Evolutionary conservation across 2,888 invertebrate species (phyloP), one percentile per base, ranked within the genome.

Genomic region (Syrphus vitripennis): DNA sequence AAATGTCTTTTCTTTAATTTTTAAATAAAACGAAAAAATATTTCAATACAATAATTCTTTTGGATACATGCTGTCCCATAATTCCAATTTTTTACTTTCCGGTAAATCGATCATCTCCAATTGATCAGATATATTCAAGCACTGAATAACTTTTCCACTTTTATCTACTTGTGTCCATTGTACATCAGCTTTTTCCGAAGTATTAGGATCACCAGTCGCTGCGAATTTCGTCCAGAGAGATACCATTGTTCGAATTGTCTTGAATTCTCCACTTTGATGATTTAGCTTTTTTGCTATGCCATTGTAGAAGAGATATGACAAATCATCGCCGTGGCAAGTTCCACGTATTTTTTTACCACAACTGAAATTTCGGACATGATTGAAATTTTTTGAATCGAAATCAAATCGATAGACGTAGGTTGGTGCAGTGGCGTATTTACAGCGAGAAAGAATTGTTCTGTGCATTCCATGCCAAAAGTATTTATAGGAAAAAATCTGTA

Each of bases 391-490:
- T 2, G 92, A 92, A 87, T 92, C 92, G 80, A 92, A 91, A 79
- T 92, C 92, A 75, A 92, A 92, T 34, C 92, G 91, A 83, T 92
- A 92, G 3, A 92, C 88, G 78, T 89, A 92, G 3, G 92, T 92
- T 16, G 91, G 90, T 0, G 90, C 91, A n/a, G 70, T 87, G 7
- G 91, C 88, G 76, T 91, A 82, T 45, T 90, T 83, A 0, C 89
- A 77, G 0, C 92, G 90, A 7, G 92, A 91, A 14, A 90, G 87
- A 48, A 92, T 24, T 0, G 92, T 91, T 12, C 92, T 89, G 72
- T 92, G 92, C 37, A 92, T 91, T 79, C 91, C 91, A 78, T 92
- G 92, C 92, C 92, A 92, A 76, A 92, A 92, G 45, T 90, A 90
- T 89, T 92, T 92, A 69, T 92, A 92, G 0, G 92, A 91, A 79